Percentiles rank a stretch among this genome's conserved stretches.
These are phyloP conservation scores for Cheilosia soror DNA, from an alignment of 2,888 invertebrate genomes.

Conservation along the genomic window DNA sequence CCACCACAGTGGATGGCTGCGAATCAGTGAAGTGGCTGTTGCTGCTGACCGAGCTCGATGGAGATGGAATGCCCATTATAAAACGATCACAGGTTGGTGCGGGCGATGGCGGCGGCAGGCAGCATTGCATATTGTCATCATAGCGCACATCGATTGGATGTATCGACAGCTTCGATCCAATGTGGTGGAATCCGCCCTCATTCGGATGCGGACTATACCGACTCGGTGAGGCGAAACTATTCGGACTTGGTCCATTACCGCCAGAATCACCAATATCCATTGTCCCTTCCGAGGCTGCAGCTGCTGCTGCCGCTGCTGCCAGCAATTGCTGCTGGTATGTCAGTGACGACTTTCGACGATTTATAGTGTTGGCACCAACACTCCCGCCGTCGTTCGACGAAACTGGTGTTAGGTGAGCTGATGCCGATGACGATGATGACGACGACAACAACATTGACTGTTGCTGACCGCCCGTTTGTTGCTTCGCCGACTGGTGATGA, in stretches of 20 bases:
- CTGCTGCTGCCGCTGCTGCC: slow-evolving; percentile 67
- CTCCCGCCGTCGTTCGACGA: slow-evolving; percentile 45
- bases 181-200: slow-evolving; percentile 75
- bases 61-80: slow-evolving; percentile 78
- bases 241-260: slow-evolving; percentile 34
- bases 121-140: slow-evolving; percentile 80
- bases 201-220: slow-evolving; percentile 78
- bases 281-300: slow-evolving; percentile 62
- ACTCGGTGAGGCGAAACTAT: slow-evolving; percentile 76
- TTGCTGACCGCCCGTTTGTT: slow-evolving; percentile 27
- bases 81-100: slow-evolving; percentile 83
- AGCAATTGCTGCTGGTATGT: slow-evolving; percentile 79
- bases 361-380: slow-evolving; percentile 38
- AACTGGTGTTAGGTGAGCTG: slow-evolving; percentile 27
- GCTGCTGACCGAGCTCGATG: slow-evolving; percentile 72
- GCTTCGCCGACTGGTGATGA: slow-evolving; percentile 6
- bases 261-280: slow-evolving; percentile 45
- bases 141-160: slow-evolving; percentile 78
- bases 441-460: slow-evolving; percentile 62
- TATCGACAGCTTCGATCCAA: slow-evolving; percentile 77
- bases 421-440: slow-evolving; percentile 9
- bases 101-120: slow-evolving; percentile 83
- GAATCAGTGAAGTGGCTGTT: slow-evolving; percentile 57
- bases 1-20: slow-evolving; percentile 29
- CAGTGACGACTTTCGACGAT: slow-evolving; percentile 79